phyloP scores from a whole-genome alignment of 2,888 invertebrate species.

The Eutolmus rufibarbis region DNA sequence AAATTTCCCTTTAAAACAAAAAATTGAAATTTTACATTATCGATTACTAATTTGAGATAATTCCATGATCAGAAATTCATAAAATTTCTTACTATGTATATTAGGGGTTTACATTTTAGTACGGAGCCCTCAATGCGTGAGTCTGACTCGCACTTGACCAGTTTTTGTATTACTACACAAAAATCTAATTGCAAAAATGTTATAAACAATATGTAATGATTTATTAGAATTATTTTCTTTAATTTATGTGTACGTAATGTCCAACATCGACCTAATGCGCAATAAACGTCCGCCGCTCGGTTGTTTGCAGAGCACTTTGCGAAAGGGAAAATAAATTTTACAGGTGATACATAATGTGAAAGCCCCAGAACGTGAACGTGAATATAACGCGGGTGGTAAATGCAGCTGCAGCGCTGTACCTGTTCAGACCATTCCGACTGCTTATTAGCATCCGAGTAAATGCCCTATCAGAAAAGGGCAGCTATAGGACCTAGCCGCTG shows the following conservation, averaged over 20 bases:
- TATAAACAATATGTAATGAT: not conserved
- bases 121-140: no score
- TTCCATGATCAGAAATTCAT: no score
- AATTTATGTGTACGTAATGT: not conserved
- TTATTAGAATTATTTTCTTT: not conserved
- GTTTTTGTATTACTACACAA: not conserved
- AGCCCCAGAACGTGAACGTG: not conserved
- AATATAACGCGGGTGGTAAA: not conserved
- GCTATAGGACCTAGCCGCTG: not conserved
- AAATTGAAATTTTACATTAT: no score
- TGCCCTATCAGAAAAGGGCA: not conserved
- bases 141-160: no score
- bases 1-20: no score
- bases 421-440: slow-evolving; percentile 11
- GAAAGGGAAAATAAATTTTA: slow-evolving; percentile 23
- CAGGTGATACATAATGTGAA: slow-evolving; percentile 18
- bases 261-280: not conserved
- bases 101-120: no score
- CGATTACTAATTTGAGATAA: no score
- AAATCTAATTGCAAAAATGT: not conserved
- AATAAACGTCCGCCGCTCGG: not conserved
- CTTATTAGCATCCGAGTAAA: slow-evolving; percentile 40
- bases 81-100: no score
- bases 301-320: slow-evolving; percentile 8
- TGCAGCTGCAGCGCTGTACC: not conserved